These are phyloP conservation scores for Sinotaia quadrata DNA, from an alignment of 2,888 invertebrate species.

Conservation along the genomic window DNA sequence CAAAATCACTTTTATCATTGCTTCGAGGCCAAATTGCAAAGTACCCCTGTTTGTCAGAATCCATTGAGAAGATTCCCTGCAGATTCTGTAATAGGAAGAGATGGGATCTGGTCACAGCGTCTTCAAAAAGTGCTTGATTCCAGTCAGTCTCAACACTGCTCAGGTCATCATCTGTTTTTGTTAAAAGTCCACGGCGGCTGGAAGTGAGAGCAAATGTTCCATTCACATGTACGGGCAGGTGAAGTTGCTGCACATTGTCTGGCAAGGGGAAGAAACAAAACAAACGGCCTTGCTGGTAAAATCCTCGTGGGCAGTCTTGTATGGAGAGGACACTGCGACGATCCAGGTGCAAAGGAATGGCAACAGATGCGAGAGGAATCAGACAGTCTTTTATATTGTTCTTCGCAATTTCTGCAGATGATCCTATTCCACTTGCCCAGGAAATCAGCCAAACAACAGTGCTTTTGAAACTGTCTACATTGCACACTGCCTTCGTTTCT, in stretches of 20 bases:
- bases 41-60: neutral
- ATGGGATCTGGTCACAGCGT: slow-evolving; percentile 45
- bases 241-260: slow-evolving; percentile 38
- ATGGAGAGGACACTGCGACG: neutral
- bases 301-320: slow-evolving; percentile 34
- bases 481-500: slow-evolving; percentile 7
- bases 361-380: slow-evolving; percentile 31
- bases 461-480: neutral
- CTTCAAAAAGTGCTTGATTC: slow-evolving; percentile 50
- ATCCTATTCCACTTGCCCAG: slow-evolving; percentile 12
- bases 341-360: slow-evolving; percentile 31
- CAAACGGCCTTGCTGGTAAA: slow-evolving; percentile 45
- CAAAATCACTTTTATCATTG: neutral
- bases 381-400: neutral
- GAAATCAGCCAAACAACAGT: slow-evolving; percentile 6
- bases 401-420: neutral
- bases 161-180: slow-evolving; percentile 57
- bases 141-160: slow-evolving; percentile 39
- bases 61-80: neutral
- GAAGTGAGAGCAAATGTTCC: slow-evolving; percentile 63
- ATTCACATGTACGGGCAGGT: slow-evolving; percentile 64
- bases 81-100: slow-evolving; percentile 44
- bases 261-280: slow-evolving; percentile 61
- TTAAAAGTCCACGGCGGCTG: slow-evolving; percentile 53
- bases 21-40: slow-evolving; percentile 24